phyloP scores from a whole-genome alignment of 2,797 vertebrate species.

The Carapus acus region DNA sequence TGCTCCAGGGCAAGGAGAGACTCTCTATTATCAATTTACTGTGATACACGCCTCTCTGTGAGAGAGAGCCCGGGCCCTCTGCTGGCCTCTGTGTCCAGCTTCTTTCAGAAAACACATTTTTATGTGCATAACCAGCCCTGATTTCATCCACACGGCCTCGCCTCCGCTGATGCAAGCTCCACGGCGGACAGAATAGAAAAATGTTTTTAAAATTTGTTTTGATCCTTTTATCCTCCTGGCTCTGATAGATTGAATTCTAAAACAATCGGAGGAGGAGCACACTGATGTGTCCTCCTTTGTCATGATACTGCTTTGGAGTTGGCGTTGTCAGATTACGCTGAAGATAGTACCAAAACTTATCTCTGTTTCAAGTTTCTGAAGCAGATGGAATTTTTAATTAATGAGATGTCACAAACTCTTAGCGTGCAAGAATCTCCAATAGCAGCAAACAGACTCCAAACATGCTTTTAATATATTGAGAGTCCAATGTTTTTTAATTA shows the following conservation, averaged over 20 bases:
- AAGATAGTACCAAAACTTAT: conserved; percentile 50
- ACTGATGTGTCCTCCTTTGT: conserved; percentile 43
- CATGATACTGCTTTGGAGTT: conserved; percentile 37
- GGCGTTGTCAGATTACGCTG: conserved; percentile 51
- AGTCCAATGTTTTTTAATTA: background rate
- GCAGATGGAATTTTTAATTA: conserved; percentile 72
- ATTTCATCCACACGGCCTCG: conserved; percentile 19
- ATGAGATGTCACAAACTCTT: conserved; percentile 58
- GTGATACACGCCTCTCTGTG: conserved; percentile 9
- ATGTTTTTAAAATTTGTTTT: background rate
- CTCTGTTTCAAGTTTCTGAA: conserved; percentile 61
- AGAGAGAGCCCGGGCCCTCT: conserved; percentile 1
- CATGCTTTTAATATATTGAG: conserved; percentile 28
- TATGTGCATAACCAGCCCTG: conserved; percentile 27
- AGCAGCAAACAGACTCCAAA: conserved; percentile 40
- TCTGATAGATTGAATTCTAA: conserved; percentile 5
- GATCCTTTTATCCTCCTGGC: background rate
- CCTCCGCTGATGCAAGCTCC: background rate
- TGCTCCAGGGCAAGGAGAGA: background rate
- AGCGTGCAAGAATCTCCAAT: conserved; percentile 38
- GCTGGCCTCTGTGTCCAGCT: conserved; percentile 19
- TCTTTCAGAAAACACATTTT: conserved; percentile 21
- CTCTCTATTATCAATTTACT: conserved; percentile 1
- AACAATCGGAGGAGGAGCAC: conserved; percentile 20
- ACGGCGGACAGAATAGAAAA: conserved; percentile 1